These are phyloP conservation scores for Napeogenes sylphis DNA, from an alignment of 2,888 invertebrate species.

Conservation along the genomic window DNA sequence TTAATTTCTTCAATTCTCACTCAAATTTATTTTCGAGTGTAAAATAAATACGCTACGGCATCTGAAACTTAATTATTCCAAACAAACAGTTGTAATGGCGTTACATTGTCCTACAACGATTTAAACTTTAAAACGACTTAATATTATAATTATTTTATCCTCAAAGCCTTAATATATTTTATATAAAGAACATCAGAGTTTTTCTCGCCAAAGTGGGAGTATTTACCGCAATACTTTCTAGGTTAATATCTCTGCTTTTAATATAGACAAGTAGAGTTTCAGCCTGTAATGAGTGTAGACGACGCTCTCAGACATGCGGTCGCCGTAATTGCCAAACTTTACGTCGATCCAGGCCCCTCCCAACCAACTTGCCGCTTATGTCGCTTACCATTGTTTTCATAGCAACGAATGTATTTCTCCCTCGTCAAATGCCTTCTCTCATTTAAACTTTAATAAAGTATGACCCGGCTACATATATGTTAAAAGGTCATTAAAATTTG, in stretches of 20 bases:
- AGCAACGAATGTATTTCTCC: conserved; percentile 56
- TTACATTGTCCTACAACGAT: conserved; percentile 1
- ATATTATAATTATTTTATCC: conserved; percentile 1
- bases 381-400: conserved; percentile 70
- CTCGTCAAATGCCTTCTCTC: conserved; percentile 14
- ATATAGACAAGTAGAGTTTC: conserved; percentile 71
- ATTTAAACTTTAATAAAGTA: conserved; percentile 11
- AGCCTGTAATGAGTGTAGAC: conserved; percentile 73
- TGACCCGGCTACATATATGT: conserved; percentile 9
- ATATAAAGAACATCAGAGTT: too few relatives aligned
- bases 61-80: conserved; percentile 6
- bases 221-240: conserved; percentile 6
- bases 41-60: conserved; percentile 3
- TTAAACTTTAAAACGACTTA: not conserved
- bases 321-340: conserved; percentile 77
- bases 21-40: conserved; percentile 6
- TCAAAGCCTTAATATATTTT: not conserved
- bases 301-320: conserved; percentile 75
- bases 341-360: conserved; percentile 56
- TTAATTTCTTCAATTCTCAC: conserved; percentile 11
- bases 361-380: conserved; percentile 64
- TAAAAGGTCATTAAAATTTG: conserved; percentile 7
- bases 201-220: not conserved
- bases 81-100: conserved; percentile 7
- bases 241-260: conserved; percentile 54